Conservation (phyloP, 2,797 vertebrate genomes). For the Gephyroberyx darwinii region DNA sequence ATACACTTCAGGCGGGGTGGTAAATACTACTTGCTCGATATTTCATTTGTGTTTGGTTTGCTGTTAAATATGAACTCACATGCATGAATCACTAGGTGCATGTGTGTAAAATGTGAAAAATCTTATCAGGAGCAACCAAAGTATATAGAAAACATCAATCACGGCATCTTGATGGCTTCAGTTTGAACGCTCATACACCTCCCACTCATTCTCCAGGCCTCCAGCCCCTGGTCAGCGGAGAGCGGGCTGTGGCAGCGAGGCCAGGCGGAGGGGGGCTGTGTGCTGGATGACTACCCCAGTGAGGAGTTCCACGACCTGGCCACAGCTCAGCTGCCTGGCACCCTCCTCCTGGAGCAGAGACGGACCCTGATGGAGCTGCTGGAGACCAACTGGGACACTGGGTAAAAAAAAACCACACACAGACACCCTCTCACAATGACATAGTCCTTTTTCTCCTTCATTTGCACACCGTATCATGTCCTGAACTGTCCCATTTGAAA, state of each 20-base stretch:
- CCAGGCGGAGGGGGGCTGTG: constrained; percentile 51
- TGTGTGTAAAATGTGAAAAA: too few species aligned
- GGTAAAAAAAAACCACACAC: constrained; percentile 69
- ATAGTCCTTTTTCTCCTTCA: not conserved
- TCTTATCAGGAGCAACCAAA: too few species aligned
- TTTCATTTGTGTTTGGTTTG: too few species aligned
- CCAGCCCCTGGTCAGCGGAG: constrained; percentile 79
- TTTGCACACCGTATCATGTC: not conserved
- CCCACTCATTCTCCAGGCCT: constrained; percentile 60
- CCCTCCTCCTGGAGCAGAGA: constrained; percentile 77
- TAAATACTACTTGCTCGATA: not conserved
- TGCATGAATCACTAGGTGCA: too few species aligned
- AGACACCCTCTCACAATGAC: constrained; percentile 7
- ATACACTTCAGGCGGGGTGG: not conserved
- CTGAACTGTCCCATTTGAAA: constrained; percentile 8
- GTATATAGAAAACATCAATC: too few species aligned
- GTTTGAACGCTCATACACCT: too few species aligned
- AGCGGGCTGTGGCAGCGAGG: constrained; percentile 61
- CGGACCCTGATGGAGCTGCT: constrained; percentile 75
- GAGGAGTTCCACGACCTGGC: constrained; percentile 79
- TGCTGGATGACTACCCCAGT: constrained; percentile 81
- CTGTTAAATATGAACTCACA: too few species aligned
- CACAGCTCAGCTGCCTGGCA: constrained; percentile 68
- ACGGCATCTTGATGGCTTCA: too few species aligned
- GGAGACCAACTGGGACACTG: constrained; percentile 81